Evolutionary conservation across 2,797 vertebrate species (phyloP), one percentile per base, ranked within the genome.

Genomic region (Typhlichthys subterraneus): DNA sequence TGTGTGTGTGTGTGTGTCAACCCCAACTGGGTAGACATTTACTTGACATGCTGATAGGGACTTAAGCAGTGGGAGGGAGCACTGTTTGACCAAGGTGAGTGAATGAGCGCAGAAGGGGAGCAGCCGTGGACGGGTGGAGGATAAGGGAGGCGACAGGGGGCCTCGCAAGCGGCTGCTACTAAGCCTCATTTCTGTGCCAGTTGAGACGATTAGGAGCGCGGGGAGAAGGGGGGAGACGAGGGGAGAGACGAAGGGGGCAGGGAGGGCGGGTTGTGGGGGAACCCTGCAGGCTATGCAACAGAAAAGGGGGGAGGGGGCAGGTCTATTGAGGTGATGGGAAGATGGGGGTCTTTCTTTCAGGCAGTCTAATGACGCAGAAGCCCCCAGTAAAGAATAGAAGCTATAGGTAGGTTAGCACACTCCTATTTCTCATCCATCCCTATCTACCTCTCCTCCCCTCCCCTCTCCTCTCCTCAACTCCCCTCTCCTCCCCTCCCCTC

Each of bases 31-130:
- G 91, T 84, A 90, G 93, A 92, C 91, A 93, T 93, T 93, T 92
- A 92, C 91, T 93, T 92, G 92, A 93, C 93, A 93, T 91, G 91
- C 90, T 92, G 92, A 93, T 93, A 91, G 91, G 92, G 92, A 91
- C 89, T 93, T 92, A 93, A 93, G 91, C 92, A 86, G 91, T 92
- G 90, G 93, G 91, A 90, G 92, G 90, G 90, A 90, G 82, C 83
- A 85, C 87, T 89, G 88, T 88, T 88, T 83, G 88, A 87, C 88
- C 86, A 90, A 88, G 89, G 88, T 89, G 85, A 89, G 88, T 88
- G 90, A 92, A 91, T 88, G 85, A 89, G 82, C 75, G 63, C 79
- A 86, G 86, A 84, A 82, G 75, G 83, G 80, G 76, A 84, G 81
- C 72, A 74, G 71, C 77, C 85, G 79, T 82, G 85, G 79, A 82